Conservation (phyloP, 2,797 vertebrate species). For the Zalophus californianus region DNA sequence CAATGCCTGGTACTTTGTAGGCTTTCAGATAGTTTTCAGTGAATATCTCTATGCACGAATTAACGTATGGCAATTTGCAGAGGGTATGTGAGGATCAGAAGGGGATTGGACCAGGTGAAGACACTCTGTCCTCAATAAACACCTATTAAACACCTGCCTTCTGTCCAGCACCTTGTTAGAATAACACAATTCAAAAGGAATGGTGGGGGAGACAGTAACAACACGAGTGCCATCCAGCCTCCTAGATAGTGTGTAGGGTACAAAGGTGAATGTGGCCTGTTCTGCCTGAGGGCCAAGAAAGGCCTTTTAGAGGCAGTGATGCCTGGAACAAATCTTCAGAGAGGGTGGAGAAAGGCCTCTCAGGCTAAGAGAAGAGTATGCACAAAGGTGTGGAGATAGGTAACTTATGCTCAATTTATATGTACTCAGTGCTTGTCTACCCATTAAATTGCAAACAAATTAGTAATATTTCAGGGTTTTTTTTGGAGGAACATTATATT, state of each 20-base stretch:
- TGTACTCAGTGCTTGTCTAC: fast-evolving
- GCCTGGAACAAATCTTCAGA: neutral
- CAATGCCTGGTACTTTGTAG: neutral
- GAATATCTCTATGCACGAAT: neutral
- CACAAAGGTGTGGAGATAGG: neutral
- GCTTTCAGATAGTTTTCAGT: neutral
- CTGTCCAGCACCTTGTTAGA: neutral
- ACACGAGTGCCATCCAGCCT: neutral
- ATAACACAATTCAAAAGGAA: neutral
- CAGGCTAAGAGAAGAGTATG: neutral
- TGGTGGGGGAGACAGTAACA: neutral
- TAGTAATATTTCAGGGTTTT: neutral
- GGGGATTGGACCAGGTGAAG: neutral
- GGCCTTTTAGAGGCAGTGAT: neutral
- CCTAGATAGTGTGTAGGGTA: neutral
- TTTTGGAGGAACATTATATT: neutral
- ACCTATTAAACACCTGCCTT: neutral
- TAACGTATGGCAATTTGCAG: neutral
- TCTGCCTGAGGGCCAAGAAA: neutral
- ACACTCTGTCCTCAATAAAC: neutral
- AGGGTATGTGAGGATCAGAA: neutral
- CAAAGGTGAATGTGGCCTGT: neutral
- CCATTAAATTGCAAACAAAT: neutral
- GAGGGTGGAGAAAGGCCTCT: neutral
- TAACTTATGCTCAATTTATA: neutral